phyloP scores from a whole-genome alignment of 2,797 vertebrate genomes.

The Amphiprion clarkii region DNA sequence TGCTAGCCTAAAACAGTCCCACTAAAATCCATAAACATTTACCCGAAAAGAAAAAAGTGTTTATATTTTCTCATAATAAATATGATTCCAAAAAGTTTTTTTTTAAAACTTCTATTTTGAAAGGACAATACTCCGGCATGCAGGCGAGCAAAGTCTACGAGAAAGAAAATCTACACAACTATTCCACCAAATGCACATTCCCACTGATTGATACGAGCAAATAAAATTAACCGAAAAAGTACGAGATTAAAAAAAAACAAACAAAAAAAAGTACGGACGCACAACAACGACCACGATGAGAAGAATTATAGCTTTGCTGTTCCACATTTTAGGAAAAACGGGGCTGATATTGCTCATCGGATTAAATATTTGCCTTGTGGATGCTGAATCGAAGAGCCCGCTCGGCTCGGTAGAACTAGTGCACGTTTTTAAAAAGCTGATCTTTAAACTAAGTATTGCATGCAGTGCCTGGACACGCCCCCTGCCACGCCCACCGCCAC shows the following conservation, averaged over 20 bases:
- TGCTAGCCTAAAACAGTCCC: conserved; percentile 87
- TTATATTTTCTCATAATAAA: conserved; percentile 83
- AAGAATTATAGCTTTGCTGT: conserved; percentile 82
- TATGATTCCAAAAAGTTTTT: conserved; percentile 79
- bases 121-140: conserved; percentile 87
- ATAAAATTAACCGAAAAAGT: conserved; percentile 52
- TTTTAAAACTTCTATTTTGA: conserved; percentile 37
- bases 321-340: conserved; percentile 68
- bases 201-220: conserved; percentile 99
- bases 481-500: not conserved
- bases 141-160: conserved; percentile 85
- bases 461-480: conserved; percentile 67
- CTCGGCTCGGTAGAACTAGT: conserved; percentile 61
- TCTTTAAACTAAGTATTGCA: conserved; percentile 64
- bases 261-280: conserved; percentile 70
- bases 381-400: conserved; percentile 45
- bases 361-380: conserved; percentile 42
- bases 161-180: conserved; percentile 85
- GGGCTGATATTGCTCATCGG: conserved; percentile 84
- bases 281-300: conserved; percentile 75
- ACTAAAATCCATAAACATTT: conserved; percentile 79
- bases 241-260: conserved; percentile 21
- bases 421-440: conserved; percentile 47
- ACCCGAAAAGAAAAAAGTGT: conserved; percentile 55
- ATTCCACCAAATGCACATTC: conserved; percentile 96